phyloP scores from a whole-genome alignment of 2,888 invertebrate species.

The Drosophila longiperda region DNA sequence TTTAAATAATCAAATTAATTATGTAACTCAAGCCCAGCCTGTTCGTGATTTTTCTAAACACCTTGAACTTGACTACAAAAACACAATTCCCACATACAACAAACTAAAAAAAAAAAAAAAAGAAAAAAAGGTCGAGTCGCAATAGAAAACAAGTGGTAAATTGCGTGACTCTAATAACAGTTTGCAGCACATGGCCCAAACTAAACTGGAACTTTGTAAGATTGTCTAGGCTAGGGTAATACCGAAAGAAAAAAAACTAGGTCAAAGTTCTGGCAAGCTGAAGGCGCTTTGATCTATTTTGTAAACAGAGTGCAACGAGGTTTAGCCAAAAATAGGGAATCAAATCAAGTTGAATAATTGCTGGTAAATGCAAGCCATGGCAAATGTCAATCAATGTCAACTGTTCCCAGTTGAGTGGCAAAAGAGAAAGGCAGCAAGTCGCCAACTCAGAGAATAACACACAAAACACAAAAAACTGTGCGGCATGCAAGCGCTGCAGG shows the following conservation, averaged over 20 bases:
- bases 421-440: constrained; percentile 65
- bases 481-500: background rate
- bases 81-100: background rate
- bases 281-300: constrained; percentile 57
- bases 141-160: constrained; percentile 14
- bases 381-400: constrained; percentile 74
- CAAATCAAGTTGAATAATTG: constrained; percentile 53
- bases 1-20: background rate
- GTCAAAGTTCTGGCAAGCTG: constrained; percentile 47
- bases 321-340: constrained; percentile 52
- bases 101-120: background rate
- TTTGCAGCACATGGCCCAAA: constrained; percentile 30
- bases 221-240: constrained; percentile 4
- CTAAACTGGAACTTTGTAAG: constrained; percentile 25
- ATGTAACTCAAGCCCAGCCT: background rate
- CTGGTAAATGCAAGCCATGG: constrained; percentile 70
- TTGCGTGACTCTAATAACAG: constrained; percentile 58
- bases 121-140: background rate
- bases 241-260: constrained; percentile 35
- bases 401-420: constrained; percentile 56
- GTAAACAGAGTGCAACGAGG: constrained; percentile 36
- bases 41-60: constrained; percentile 11
- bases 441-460: constrained; percentile 45
- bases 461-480: constrained; percentile 19
- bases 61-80: constrained; percentile 56